Evolutionary conservation across 2,888 invertebrate genomes (phyloP).

Genomic region (Lasioglossum vierecki): DNA sequence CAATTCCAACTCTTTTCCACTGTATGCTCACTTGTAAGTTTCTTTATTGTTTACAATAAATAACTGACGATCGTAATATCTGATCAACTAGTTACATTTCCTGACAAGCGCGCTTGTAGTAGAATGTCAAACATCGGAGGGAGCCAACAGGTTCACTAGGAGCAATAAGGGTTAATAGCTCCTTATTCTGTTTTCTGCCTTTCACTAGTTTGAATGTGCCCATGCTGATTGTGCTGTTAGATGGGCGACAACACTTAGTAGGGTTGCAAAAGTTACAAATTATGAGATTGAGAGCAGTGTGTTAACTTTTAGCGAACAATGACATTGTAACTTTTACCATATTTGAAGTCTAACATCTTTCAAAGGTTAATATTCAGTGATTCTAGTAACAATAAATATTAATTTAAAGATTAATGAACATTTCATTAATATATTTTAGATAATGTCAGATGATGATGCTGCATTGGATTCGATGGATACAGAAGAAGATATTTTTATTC

Average conservation of each 20-base stretch:
- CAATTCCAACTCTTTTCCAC: neutral
- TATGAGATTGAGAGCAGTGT: neutral
- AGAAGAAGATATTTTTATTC: slow-evolving; percentile 81
- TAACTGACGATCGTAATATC: neutral
- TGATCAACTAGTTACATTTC: neutral
- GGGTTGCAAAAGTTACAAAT: neutral
- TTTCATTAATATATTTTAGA: slow-evolving; percentile 63
- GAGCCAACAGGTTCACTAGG: neutral
- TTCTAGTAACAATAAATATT: neutral
- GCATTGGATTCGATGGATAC: slow-evolving; percentile 81
- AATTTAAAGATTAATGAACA: neutral
- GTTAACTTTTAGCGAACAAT: neutral
- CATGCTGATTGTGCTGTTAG: neutral
- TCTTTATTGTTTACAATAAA: neutral
- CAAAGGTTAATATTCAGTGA: neutral
- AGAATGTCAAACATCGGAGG: neutral
- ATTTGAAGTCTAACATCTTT: neutral
- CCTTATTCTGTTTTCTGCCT: neutral
- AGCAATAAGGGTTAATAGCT: neutral
- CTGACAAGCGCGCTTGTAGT: neutral
- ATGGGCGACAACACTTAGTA: neutral
- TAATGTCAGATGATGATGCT: slow-evolving; percentile 82
- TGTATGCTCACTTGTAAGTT: neutral
- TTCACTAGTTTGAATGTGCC: slow-evolving; percentile 5
- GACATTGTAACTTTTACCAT: neutral